These are phyloP conservation scores for Burhinus bistriatus DNA, from an alignment of 2,113 vertebrate genomes.

Conservation along the genomic window DNA sequence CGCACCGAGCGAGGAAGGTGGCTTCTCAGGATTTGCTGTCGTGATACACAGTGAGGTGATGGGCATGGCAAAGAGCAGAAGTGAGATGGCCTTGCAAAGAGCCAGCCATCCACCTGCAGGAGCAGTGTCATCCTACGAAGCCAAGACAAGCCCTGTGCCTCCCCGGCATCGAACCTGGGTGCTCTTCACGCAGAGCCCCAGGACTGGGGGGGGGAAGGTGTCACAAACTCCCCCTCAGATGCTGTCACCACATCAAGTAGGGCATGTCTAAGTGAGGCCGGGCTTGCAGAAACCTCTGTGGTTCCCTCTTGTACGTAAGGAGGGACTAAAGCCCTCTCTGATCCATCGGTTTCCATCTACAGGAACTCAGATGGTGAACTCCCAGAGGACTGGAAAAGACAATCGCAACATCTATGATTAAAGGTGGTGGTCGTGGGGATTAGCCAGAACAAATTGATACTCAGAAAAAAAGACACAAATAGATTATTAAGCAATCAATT, in stretches of 20 bases:
- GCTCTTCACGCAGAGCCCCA: background rate
- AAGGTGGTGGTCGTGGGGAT: background rate
- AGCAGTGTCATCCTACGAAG: fast-evolving
- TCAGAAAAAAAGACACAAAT: background rate
- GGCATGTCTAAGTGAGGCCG: too few species aligned
- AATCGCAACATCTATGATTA: background rate
- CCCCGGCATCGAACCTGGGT: fast-evolving
- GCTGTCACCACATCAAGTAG: background rate
- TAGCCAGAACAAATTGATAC: background rate
- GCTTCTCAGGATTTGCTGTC: background rate
- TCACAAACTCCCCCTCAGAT: background rate
- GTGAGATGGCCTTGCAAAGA: background rate
- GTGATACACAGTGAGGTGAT: fast-evolving
- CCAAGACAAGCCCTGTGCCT: background rate
- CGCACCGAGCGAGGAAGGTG: fast-evolving
- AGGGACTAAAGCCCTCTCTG: background rate
- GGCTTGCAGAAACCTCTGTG: background rate
- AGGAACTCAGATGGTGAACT: background rate
- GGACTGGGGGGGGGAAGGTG: too few species aligned
- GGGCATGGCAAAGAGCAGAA: background rate
- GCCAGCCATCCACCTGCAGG: background rate
- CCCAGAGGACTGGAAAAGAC: background rate
- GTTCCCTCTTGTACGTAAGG: fast-evolving
- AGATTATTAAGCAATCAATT: background rate
- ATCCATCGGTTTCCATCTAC: background rate